Conservation (phyloP, 2,113 vertebrate genomes). For the Variabilichromis moorii region DNA sequence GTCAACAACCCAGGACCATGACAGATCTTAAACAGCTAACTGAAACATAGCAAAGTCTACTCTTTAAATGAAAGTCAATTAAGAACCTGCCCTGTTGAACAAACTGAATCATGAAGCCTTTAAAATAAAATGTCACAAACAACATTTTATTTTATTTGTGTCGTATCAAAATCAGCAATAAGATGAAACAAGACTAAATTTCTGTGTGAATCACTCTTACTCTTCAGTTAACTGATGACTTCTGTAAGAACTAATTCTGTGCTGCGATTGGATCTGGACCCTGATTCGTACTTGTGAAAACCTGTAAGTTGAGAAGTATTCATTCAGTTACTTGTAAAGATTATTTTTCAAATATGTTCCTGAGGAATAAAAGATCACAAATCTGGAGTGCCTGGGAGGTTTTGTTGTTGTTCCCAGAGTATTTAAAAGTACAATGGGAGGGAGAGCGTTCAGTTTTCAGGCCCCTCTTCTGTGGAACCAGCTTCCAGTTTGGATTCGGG, state of each 20-base stretch:
- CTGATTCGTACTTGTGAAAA: neutral
- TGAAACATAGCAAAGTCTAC: neutral
- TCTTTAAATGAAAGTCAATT: neutral
- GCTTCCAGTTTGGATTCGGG: fast-evolving
- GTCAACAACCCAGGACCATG: neutral
- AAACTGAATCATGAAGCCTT: neutral
- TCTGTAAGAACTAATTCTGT: neutral
- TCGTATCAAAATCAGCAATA: neutral
- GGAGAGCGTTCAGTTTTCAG: neutral
- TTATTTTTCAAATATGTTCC: neutral
- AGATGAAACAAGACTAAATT: neutral
- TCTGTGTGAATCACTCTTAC: neutral
- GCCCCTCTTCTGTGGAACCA: neutral
- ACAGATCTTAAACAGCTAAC: neutral
- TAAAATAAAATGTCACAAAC: neutral
- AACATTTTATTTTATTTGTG: neutral
- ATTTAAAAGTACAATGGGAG: neutral
- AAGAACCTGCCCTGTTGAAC: neutral
- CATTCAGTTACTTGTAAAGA: neutral
- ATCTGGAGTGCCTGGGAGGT: neutral
- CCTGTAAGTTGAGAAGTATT: neutral
- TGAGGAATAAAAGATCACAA: neutral
- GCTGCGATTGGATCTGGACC: neutral
- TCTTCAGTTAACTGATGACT: neutral
- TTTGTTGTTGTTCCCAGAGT: neutral